Conservation (phyloP, 2,797 vertebrate genomes). For the Halcyon chelicuti region DNA sequence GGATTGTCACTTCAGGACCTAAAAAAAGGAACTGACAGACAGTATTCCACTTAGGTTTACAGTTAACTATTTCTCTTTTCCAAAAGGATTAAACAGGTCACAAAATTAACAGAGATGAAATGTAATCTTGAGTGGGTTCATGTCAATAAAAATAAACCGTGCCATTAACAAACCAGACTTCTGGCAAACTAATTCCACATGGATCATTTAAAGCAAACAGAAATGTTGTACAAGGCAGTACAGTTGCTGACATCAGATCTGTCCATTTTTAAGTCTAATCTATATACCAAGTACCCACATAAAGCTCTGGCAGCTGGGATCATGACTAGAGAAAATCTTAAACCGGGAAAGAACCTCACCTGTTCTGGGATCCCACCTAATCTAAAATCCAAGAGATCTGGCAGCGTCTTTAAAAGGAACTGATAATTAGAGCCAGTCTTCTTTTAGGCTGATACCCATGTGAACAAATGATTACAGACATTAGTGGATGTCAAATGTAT, state of each 20-base stretch:
- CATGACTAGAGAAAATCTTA: neutral
- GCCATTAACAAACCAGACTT: too few relatives aligned
- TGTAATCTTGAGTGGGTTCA: too few relatives aligned
- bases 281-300: neutral
- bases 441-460: neutral
- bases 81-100: neutral
- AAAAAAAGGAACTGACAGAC: neutral
- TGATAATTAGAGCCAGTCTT: neutral
- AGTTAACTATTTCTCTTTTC: neutral
- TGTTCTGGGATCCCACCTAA: neutral
- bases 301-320: neutral
- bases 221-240: too few relatives aligned
- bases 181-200: too few relatives aligned
- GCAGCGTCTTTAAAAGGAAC: neutral
- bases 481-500: neutral
- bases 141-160: too few relatives aligned
- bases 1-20: neutral
- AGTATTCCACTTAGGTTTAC: neutral
- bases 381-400: neutral
- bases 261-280: neutral
- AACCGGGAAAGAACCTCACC: neutral
- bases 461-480: neutral
- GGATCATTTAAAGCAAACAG: too few relatives aligned
- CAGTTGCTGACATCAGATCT: neutral
- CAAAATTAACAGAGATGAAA: neutral